Evolutionary conservation across 2,888 invertebrate genomes (phyloP), one percentile per base, ranked within the genome.

Genomic region (Ceriagrion tenellum): DNA sequence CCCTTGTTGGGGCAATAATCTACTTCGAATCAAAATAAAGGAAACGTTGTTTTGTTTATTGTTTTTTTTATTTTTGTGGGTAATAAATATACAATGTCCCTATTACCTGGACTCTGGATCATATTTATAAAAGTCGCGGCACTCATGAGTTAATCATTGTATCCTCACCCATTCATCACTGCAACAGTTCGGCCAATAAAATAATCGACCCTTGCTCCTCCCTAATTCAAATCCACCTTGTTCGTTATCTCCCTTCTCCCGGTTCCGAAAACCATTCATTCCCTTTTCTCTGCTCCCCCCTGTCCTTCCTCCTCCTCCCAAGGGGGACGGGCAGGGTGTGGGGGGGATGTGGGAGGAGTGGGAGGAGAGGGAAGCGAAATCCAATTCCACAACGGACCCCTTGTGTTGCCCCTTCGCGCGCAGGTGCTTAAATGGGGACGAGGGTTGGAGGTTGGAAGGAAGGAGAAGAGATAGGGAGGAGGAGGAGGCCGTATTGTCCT

Each of bases 301-400:
- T n/a, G n/a, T n/a, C 74, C 74, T 30, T 26, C 74, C 74, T 30
- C 74, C 74, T 18, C 6, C 16, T n/a, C 13, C 81, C 18, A 0
- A 81, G 30, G 35, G 8, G 81, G 35, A 23, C 30, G 20, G 81
- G 81, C 81, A 2, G n/a, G n/a, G n/a, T n/a, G n/a, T n/a, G n/a
- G n/a, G n/a, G n/a, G n/a, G n/a, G n/a, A n/a, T n/a, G n/a, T n/a
- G n/a, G n/a, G n/a, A n/a, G n/a, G n/a, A n/a, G n/a, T n/a, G n/a
- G n/a, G 47, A 47, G 47, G 47, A 47, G 47, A 8, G 47, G 47
- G 8, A 35, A 13, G 81, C 35, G 35, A 35, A 35, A 81, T 81
- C 81, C 81, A 81, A 81, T 81, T 81, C n/a, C 81, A n/a, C 81
- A 35, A 18, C 81, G 81, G 81, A 81, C 10, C 81, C 81, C 81